Evolutionary conservation across 2,113 vertebrate species (phyloP), one percentile per base, ranked within the genome.

Genomic region (Ifrita kowaldi): DNA sequence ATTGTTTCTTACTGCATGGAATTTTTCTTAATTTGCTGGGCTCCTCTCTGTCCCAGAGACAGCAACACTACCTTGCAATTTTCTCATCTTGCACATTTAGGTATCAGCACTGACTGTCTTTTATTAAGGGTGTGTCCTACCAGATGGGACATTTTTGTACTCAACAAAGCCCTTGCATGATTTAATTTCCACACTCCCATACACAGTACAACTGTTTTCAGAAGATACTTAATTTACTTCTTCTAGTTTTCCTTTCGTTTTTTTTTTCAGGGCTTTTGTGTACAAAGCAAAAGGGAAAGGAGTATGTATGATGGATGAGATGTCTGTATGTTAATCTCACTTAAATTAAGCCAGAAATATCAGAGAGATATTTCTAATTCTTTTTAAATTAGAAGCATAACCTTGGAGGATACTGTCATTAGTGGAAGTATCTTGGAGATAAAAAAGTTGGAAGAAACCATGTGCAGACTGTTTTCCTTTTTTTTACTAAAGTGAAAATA

Each of bases 321-420:
- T 73, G 41, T 65, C 91, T 93, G 57, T 68, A 83, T 82, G 93
- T 91, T 98, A 98, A 98, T 98, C 97, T 97, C 95, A 87, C 87
- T 97, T 98, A 98, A 98, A 98, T 98, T 97, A 98, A 98, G 93
- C 85, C 88, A 97, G 95, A 95, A 98, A 97, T 97, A 96, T 97
- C 63, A 88, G 82, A 84, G 97, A 97, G 97, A 95, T 78, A 94
- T 96, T 87, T 39, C 80, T 97, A 98, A 98, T 98, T 98, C 97
- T 98, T 97, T 98, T 97, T 95, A 98, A 98, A 98, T 98, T 97
- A 98, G 97, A 95, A 95, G 67, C 44, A 78, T 74, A 83, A 87
- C 82, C 93, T 97, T 97, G 84, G 93, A 97, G 95, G 97, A 95
- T 94, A 96, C 65, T 94, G 93, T 97, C 96, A 79, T 88, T 74